A percentile compares a stretch with the other conserved stretches of the same genome.
Evolutionary conservation across 2,888 invertebrate genomes (phyloP).

Genomic region (Lepidochrysops patricia): DNA sequence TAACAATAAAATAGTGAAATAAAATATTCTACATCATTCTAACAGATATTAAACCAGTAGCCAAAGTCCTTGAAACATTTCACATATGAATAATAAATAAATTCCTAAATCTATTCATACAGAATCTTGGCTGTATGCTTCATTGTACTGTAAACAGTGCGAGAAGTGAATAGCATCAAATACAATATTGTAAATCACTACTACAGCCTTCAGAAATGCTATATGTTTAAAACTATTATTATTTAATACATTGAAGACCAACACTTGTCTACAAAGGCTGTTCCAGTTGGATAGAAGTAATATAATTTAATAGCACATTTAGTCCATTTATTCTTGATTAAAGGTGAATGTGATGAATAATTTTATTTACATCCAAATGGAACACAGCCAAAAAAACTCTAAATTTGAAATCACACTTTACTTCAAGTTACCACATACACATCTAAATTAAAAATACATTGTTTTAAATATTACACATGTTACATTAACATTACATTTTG

Average conservation of each 20-base stretch:
- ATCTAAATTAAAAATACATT: neutral
- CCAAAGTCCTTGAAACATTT: neutral
- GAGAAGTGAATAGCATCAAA: neutral
- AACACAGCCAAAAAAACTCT: no score
- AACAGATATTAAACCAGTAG: neutral
- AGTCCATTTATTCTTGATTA: no score
- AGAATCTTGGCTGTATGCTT: neutral
- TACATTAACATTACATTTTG: neutral
- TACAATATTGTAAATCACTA: neutral
- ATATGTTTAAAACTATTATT: neutral
- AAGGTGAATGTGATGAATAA: no score
- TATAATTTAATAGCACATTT: no score
- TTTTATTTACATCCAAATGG: no score
- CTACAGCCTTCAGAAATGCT: neutral
- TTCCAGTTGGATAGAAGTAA: no score
- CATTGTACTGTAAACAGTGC: no score
- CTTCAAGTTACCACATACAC: neutral
- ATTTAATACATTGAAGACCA: neutral
- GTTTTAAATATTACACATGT: neutral
- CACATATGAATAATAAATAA: no score
- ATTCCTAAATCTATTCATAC: no score
- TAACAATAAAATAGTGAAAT: neutral
- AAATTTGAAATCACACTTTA: neutral
- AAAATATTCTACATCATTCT: neutral
- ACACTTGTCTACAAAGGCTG: neutral